Evolutionary conservation across 2,113 vertebrate species (phyloP), one percentile per base, ranked within the genome.

Genomic region (Mesitornis unicolor): DNA sequence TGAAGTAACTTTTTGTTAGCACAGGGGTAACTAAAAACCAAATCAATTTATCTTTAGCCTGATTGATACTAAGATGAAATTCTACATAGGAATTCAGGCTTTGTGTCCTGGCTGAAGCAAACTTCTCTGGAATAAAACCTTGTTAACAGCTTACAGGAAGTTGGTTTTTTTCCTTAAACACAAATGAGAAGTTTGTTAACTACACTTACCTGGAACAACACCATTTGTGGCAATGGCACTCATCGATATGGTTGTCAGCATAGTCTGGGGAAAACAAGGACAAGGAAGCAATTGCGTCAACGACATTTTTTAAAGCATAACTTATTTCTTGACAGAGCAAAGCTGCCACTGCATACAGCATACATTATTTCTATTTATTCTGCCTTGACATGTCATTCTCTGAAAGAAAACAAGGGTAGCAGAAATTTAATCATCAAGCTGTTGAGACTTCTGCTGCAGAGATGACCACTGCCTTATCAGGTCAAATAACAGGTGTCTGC

Each of bases 231-330:
- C 99, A 51, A 99, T 99, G 84, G 99, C 99, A 61, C 99, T 99
- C 99, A 99, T 99, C 69, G 99, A 99, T 98, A 99, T 99, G 96
- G 99, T 99, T 29, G 99, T 99, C 93, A 99, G 97, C 98, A 99
- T 98, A 13, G 99, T 99, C 99, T 99, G 97, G 16, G 83, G 87
- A 85, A 80, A 94, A 85, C 31, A 97, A 51, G 35, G 84, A 59
- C 69, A 73, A 82, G 60, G 38, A 96, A 92, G 33, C 21, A 81
- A 79, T 53, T 69, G 29, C 29, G 29, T 71, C 76, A 90, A 91
- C 50, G 87, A 38, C 14, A 24, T 47, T 81, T 73, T 86, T 80
- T 28, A 68, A 90, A 94, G 67, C 7, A 8, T 54, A 70, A 71
- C 64, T 79, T 54, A 67, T n/a, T 84, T 57, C 26, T 93, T 54